Evolutionary conservation across 35 echinoderm and acorn worm genomes (phyloP).

Genomic region (Ophioderma brevispina): DNA sequence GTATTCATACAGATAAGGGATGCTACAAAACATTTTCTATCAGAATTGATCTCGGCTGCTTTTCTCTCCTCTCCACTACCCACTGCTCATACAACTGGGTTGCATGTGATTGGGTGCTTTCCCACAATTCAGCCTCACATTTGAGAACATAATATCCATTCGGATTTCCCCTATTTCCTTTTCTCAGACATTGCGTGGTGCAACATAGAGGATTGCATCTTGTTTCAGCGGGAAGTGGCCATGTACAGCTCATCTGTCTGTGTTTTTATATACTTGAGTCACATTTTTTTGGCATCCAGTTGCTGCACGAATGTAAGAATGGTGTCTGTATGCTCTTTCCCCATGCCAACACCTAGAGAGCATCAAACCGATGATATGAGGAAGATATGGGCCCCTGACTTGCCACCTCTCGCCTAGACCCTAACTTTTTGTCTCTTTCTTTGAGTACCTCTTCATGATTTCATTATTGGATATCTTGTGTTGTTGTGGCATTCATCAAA

Average conservation of each 20-base stretch:
- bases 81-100: slow-evolving; percentile 51
- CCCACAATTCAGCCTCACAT: not conserved
- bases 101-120: slow-evolving; percentile 17
- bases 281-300: slow-evolving; percentile 60
- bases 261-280: not conserved
- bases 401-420: not conserved
- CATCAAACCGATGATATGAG: slow-evolving; percentile 64
- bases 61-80: slow-evolving; percentile 16
- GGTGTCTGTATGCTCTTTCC: slow-evolving; percentile 34
- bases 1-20: slow-evolving; percentile 45
- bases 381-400: not conserved
- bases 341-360: slow-evolving; percentile 66
- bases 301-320: slow-evolving; percentile 63
- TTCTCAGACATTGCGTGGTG: not conserved
- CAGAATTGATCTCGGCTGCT: not conserved
- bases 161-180: not conserved
- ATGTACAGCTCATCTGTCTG: slow-evolving; percentile 9
- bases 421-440: slow-evolving; percentile 25
- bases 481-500: slow-evolving; percentile 83
- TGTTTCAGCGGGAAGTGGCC: slow-evolving; percentile 28
- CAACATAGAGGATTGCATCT: not conserved
- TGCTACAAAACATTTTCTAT: not conserved
- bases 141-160: slow-evolving; percentile 17
- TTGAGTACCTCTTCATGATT: slow-evolving; percentile 62
- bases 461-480: slow-evolving; percentile 66